Conservation (phyloP, 37 sponge, comb jelly and placozoan species). For the Hexactinellida sp. region DNA sequence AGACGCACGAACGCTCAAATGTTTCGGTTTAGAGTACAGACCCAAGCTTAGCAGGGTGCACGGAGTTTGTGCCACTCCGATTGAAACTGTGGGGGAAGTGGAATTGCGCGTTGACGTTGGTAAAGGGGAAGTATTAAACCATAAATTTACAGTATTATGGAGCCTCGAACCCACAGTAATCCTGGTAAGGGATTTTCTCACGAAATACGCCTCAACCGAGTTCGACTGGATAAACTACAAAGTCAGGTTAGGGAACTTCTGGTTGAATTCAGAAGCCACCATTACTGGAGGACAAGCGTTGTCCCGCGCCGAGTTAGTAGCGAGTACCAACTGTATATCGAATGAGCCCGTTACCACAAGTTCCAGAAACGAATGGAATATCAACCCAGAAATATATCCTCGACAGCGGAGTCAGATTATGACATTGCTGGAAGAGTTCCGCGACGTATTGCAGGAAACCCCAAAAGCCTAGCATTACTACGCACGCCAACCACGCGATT, state of each 20-base stretch:
- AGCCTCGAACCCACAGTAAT: background rate
- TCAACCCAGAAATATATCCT: background rate
- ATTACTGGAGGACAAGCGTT: background rate
- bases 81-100: background rate
- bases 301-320: background rate
- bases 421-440: background rate
- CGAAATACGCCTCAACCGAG: background rate
- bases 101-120: background rate
- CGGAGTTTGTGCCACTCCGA: background rate
- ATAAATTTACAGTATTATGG: background rate
- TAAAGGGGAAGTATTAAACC: background rate
- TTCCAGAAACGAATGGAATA: background rate
- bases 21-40: background rate
- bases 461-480: background rate
- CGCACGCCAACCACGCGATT: background rate
- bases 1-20: background rate
- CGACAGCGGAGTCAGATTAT: background rate
- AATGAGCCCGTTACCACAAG: background rate
- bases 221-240: background rate
- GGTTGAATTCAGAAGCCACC: background rate
- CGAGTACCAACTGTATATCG: background rate
- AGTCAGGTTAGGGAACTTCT: background rate
- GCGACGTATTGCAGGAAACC: background rate
- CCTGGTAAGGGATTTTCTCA: background rate
- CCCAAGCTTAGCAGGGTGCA: background rate